Evolutionary conservation across 2,888 invertebrate genomes (phyloP).

Genomic region (Creontiades dilutus): DNA sequence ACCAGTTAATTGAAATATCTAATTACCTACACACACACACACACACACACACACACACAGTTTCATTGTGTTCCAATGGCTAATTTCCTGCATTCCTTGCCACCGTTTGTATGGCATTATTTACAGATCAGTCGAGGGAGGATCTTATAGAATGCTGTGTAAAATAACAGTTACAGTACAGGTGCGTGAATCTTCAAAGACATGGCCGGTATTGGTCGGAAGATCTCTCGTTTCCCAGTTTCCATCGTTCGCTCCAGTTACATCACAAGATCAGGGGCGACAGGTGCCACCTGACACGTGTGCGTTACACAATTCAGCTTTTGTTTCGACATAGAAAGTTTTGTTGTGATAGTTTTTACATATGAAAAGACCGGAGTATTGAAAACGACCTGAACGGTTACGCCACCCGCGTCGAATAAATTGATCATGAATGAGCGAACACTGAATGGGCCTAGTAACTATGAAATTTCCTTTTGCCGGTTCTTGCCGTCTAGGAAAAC

Average conservation of each 20-base stretch:
- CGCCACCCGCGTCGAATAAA: neutral
- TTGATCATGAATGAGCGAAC: neutral
- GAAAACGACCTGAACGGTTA: neutral
- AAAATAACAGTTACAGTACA: neutral
- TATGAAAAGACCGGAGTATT: neutral
- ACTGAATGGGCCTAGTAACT: too few species aligned
- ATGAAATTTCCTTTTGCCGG: too few species aligned
- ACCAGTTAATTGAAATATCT: too few species aligned
- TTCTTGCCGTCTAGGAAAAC: too few species aligned
- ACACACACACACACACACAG: too few species aligned
- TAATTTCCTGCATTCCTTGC: too few species aligned
- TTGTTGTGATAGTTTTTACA: slow-evolving; percentile 19
- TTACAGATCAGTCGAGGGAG: too few species aligned
- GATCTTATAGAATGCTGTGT: too few species aligned
- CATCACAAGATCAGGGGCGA: neutral
- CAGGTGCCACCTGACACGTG: slow-evolving; percentile 32
- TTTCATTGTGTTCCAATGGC: too few species aligned
- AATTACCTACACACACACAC: too few species aligned
- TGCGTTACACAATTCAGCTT: slow-evolving; percentile 24
- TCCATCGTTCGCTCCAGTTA: neutral
- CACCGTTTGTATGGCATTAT: too few species aligned
- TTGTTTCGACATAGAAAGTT: neutral
- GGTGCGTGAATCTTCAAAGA: neutral
- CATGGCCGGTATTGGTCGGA: neutral
- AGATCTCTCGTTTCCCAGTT: neutral